Evolutionary conservation across 2,113 vertebrate species (phyloP), one percentile per base, ranked within the genome.

Genomic region (Corapipo altera): DNA sequence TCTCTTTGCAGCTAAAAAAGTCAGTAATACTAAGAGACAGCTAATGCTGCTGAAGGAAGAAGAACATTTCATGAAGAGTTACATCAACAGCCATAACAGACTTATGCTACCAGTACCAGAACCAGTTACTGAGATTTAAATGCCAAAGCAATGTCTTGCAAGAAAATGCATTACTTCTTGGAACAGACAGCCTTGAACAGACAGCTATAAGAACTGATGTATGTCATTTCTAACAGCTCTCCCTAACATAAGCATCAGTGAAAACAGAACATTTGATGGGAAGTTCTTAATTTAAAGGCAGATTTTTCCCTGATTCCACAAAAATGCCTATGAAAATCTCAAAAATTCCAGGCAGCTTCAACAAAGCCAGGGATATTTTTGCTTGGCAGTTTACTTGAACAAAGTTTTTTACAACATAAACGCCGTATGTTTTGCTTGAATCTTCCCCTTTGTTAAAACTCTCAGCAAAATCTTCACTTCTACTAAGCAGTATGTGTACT

Each of bases 51-150:
- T 80, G 90, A 90, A 86, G 85, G 75, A 95, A 92, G 67, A 89
- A 88, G 57, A 88, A 76, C 2, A 44, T 39, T 95, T 97, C 95
- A 90, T 3, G 35, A 80, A 67, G 83, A 91, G 86, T 96, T 94
- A 97, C 59, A 84, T 97, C 95, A 95, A 83, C 90, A 96, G 92
- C 91, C 85, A 0, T 51, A 92, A 88, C 46, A 91, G 79, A 93
- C 96, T 97, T 97, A 95, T 96, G 95, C 55, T 96, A 93, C 91
- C 92, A 96, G 91, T 92, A 95, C 67, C 83, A 70, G 91, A 93
- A 97, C 90, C 96, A 92, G 94, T 17, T 96, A 93, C 95, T 83
- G 88, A 96, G 92, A 86, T 93, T 94, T 66, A 96, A 67, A 94
- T 91, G 95, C 96, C 94, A 96, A 95, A 95, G 54, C 83, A 92